Conservation (phyloP, 2,113 vertebrate genomes). For the Lophotis ruficrista region DNA sequence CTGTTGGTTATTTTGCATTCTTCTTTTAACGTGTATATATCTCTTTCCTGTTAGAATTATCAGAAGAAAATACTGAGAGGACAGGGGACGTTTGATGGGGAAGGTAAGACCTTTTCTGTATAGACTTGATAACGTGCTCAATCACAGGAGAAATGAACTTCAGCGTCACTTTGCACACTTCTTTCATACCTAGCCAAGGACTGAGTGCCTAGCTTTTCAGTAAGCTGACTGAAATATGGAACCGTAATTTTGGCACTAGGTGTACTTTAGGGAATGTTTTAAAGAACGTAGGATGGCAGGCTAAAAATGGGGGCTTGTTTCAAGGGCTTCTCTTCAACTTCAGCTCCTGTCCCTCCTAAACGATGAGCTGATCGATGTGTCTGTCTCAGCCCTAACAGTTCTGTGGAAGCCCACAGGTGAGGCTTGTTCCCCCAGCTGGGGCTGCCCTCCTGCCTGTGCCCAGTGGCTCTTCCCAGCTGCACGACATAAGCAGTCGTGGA, state of each 20-base stretch:
- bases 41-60: background rate
- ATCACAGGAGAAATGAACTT: background rate
- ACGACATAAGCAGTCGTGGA: background rate
- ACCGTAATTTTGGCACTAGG: background rate
- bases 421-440: background rate
- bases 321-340: background rate
- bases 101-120: constrained; percentile 83
- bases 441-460: background rate
- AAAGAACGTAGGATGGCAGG: background rate
- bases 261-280: background rate
- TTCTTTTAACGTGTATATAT: background rate
- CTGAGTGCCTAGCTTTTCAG: background rate
- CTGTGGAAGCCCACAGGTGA: rapidly evolving
- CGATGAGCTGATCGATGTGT: rapidly evolving
- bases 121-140: background rate
- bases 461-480: background rate
- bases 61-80: constrained; percentile 84
- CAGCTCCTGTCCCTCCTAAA: background rate
- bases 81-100: constrained; percentile 91
- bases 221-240: background rate
- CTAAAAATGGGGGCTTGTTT: background rate
- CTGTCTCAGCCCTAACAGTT: background rate
- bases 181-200: rapidly evolving
- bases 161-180: rapidly evolving
- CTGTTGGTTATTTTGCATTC: background rate